Base-by-base conservation (phyloP, 2,797 vertebrate species). In the Tinamus major region DNA sequence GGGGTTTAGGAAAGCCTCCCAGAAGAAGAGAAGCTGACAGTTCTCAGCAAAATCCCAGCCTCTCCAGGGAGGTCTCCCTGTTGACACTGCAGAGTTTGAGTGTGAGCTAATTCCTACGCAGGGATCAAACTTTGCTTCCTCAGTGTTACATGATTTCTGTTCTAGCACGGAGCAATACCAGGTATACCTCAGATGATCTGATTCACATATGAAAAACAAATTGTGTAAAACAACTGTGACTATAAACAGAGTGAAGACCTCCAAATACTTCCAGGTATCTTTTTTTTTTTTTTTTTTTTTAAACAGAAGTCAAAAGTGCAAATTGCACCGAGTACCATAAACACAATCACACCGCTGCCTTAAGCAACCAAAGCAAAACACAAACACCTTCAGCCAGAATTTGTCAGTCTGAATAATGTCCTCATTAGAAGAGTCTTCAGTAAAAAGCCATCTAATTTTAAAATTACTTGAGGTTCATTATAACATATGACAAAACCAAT, bases 1-100 rank as follows among this genome's bases (percentile, higher is more conserved):
- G 44, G 92, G 87, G 96, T 78, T 95, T 94, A 95, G 92, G 83
- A 95, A 96, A 81, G 85, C 82, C 87, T 94, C 87, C 94, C 84
- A 8, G 35, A 92, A 80, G 68, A 92, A 53, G 56, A 81, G 84
- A 81, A 58, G 87, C 92, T 88, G 85, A 90, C 24, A 58, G 63
- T 84, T 92, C 89, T 82, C 92, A 94, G 61, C 85, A 90, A 90
- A 92, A 6, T 26, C 85, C 91, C 58, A 17, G 10, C 10, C 31
- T 71, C 94, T 70, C 83, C 6, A 67, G 72, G 71, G 92, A 93
- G 14, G 65, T 89, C 84, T 86, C 87, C 48, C 65, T 56, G 74
- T 79, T 68, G 80, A 65, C 65, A 58, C 39, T 20, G 74, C 90
- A 77, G 41, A 71, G 89, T 51, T 78, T 46, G 68, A 37, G 48